Evolutionary conservation across 2,888 invertebrate genomes (phyloP).

Genomic region (Clitarchus hookeri): DNA sequence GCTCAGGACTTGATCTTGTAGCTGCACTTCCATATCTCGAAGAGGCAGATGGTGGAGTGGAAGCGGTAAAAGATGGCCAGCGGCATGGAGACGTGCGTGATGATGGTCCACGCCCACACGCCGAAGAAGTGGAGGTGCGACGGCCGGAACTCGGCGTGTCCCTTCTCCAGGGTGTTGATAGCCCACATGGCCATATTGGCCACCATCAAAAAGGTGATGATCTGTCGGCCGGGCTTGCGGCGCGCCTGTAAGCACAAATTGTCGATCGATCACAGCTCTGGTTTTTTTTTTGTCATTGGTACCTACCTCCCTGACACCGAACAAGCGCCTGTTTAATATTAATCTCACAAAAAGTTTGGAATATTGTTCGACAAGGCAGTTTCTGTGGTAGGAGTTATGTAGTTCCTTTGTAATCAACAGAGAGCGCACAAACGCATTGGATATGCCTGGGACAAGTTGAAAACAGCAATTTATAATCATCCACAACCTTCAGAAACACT

Average conservation of each 20-base stretch:
- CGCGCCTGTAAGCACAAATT: slow-evolving; percentile 58
- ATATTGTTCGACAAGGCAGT: too few relatives aligned
- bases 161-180: slow-evolving; percentile 59
- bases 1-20: slow-evolving; percentile 49
- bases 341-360: too few relatives aligned
- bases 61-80: slow-evolving; percentile 57
- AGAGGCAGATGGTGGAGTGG: slow-evolving; percentile 55
- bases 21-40: slow-evolving; percentile 57
- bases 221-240: slow-evolving; percentile 80
- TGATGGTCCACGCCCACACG: slow-evolving; percentile 55
- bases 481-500: too few relatives aligned
- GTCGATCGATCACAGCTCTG: too few relatives aligned
- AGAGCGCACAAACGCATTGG: too few relatives aligned
- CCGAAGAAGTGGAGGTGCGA: slow-evolving; percentile 55
- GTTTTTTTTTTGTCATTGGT: too few relatives aligned
- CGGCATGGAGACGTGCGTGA: slow-evolving; percentile 55
- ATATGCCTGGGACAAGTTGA: too few relatives aligned
- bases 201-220: slow-evolving; percentile 81
- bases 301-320: too few relatives aligned
- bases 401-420: too few relatives aligned
- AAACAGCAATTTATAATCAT: too few relatives aligned
- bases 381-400: too few relatives aligned
- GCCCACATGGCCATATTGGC: slow-evolving; percentile 86
- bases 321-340: too few relatives aligned
- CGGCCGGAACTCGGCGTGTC: slow-evolving; percentile 53